Conservation (phyloP, 2,797 vertebrate species). For the Ateles fusciceps region DNA sequence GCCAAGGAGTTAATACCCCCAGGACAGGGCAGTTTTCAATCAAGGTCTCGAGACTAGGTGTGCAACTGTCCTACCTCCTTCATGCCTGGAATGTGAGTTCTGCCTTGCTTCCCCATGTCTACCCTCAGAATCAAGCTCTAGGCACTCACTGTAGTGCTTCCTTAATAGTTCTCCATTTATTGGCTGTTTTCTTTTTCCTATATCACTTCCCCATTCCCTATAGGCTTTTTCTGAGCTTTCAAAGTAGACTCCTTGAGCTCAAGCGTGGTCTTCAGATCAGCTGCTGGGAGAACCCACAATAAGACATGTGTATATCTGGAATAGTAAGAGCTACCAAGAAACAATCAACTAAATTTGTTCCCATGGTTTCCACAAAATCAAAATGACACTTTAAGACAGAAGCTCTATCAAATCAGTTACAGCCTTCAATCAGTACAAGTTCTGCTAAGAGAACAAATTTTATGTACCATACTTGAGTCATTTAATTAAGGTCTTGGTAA, state of each 20-base stretch:
- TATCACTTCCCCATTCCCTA: not conserved
- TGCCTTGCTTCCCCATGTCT: not conserved
- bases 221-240: not conserved
- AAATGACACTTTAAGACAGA: not conserved
- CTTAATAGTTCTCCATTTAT: not conserved
- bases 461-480: constrained; percentile 45
- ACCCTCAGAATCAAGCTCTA: not conserved
- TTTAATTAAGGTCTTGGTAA: constrained; percentile 68
- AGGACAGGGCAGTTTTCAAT: not conserved
- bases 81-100: not conserved
- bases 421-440: constrained; percentile 41
- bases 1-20: not conserved
- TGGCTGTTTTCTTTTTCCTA: not conserved
- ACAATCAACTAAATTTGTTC: not conserved
- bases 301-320: not conserved
- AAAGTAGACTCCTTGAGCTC: not conserved
- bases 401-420: not conserved
- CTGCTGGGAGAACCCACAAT: not conserved
- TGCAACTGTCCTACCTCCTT: not conserved
- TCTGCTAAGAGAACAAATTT: constrained; percentile 66
- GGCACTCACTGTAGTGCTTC: not conserved
- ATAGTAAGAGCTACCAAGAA: not conserved
- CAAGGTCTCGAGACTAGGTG: not conserved
- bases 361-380: not conserved
- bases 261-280: not conserved